A percentile compares a stretch with the other conserved stretches of the same genome.
These are phyloP conservation scores for Leuciscus idus DNA, from an alignment of 2,113 vertebrate genomes.

Conservation along the genomic window DNA sequence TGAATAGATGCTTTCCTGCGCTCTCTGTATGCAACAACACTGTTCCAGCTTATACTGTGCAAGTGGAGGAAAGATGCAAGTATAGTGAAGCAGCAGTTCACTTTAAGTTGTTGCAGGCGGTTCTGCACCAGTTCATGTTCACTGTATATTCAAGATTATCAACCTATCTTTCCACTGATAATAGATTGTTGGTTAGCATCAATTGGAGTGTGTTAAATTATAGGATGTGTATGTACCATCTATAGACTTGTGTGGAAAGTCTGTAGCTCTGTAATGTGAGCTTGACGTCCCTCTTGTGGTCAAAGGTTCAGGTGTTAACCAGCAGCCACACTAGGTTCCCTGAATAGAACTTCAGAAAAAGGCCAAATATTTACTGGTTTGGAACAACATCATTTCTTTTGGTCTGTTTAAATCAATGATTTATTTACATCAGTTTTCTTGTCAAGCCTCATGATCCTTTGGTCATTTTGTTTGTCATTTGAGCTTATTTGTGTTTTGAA, in stretches of 20 bases:
- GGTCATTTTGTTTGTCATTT: not conserved
- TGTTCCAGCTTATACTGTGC: not conserved
- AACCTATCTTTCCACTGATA: not conserved
- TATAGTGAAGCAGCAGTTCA: not conserved
- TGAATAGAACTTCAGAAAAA: not conserved
- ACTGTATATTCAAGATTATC: not conserved
- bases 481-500: conserved; percentile 13
- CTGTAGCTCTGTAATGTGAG: not conserved
- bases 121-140: not conserved
- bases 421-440: no score
- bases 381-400: not conserved
- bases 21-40: not conserved
- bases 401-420: not conserved
- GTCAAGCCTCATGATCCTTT: not conserved
- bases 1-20: not conserved
- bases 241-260: not conserved
- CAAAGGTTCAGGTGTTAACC: conserved; percentile 1
- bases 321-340: not conserved
- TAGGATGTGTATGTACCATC: not conserved
- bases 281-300: conserved; percentile 40
- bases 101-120: not conserved
- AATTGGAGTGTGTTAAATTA: conserved; percentile 25
- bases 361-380: conserved; percentile 10
- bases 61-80: not conserved
- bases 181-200: conserved; percentile 34